Conservation (phyloP, 2,888 invertebrate species). For the Dioctria linearis region DNA sequence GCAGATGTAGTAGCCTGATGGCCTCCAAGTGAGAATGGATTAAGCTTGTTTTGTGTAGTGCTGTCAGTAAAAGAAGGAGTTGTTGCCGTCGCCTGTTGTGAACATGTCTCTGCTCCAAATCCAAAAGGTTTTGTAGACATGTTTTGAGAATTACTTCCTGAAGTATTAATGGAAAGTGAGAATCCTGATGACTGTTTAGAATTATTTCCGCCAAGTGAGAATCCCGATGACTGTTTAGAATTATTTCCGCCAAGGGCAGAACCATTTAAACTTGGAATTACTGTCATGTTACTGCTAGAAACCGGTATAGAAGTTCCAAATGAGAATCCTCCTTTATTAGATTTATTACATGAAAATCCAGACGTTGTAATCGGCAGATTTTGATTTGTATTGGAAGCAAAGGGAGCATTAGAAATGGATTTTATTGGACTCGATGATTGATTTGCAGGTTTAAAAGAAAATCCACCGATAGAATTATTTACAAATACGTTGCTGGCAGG, state of each 20-base stretch:
- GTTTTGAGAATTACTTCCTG: not conserved
- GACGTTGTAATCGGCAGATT: not conserved
- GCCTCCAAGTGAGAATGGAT: conserved; percentile 34
- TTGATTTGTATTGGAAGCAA: not conserved
- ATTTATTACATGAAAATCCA: conserved; percentile 24
- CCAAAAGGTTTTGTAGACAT: not conserved
- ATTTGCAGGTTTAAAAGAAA: conserved; percentile 35
- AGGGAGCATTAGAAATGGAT: not conserved
- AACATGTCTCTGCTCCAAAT: not conserved
- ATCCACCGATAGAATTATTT: conserved; percentile 36
- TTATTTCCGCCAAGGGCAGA: not conserved
- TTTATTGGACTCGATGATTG: not conserved
- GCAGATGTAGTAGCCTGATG: not conserved
- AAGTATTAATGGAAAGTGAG: not conserved
- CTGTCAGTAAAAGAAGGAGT: not conserved
- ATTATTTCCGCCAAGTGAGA: conserved; percentile 1
- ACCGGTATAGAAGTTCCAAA: not conserved
- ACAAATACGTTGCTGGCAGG: not conserved
- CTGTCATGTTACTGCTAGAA: not conserved
- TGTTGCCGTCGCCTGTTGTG: not conserved
- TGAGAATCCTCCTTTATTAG: not conserved
- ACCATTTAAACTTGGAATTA: not conserved
- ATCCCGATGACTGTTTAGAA: not conserved
- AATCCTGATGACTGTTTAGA: conserved; percentile 11
- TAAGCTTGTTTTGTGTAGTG: not conserved